Base-by-base conservation (phyloP, 2,113 vertebrate genomes). In the Pampusana beccarii region DNA sequence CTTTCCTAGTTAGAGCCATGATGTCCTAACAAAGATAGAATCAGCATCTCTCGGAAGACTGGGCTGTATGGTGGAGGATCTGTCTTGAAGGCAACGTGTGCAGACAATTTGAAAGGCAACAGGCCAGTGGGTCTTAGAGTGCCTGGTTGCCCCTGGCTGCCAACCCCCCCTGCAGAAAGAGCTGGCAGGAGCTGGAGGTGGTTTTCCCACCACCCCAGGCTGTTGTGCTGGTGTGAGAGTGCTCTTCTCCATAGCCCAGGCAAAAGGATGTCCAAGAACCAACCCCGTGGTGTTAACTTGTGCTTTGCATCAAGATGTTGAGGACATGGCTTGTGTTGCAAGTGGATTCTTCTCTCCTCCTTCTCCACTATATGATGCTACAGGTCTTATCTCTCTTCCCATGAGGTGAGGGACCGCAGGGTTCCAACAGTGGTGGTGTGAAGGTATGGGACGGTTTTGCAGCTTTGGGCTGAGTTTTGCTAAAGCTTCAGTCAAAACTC, bases 321-420 rank as follows among this genome's bases (percentile, higher is more conserved):
- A 70, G 36, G 21, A 36, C 6, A 1, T 23, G 26, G 56, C 10
- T 36, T 66, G 28, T 18, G 15, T 48, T 65, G 24, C 58, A 67
- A 75, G 48, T 9, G 53, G 46, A 17, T 14, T 89, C n/a, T 9
- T 73, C 48, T 78, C 21, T 18, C 11, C 16, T 77, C 11, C 16
- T 77, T 29, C 54, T 80, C 12, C 12, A 6, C 28, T 79, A 1
- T 18, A 46, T 48, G 71, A 34, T 84, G 12, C 31, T 62, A 0
- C 2, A 1, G 13, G 25, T 75, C 48, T 34, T 54, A 9, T 2
- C 16, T 61, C 46, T 51, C 13, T 64, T 75, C 17, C 34, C 17
- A 7, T 26, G 11, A 79, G 14, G 4, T 0, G 5, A 78, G 19
- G 15, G n/a, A 56, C 42, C 2, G 0, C 23, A 60, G 28, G 10